These are phyloP conservation scores for Trichogramma pretiosum DNA, from an alignment of 1,140 invertebrate genomes.

Conservation along the genomic window DNA sequence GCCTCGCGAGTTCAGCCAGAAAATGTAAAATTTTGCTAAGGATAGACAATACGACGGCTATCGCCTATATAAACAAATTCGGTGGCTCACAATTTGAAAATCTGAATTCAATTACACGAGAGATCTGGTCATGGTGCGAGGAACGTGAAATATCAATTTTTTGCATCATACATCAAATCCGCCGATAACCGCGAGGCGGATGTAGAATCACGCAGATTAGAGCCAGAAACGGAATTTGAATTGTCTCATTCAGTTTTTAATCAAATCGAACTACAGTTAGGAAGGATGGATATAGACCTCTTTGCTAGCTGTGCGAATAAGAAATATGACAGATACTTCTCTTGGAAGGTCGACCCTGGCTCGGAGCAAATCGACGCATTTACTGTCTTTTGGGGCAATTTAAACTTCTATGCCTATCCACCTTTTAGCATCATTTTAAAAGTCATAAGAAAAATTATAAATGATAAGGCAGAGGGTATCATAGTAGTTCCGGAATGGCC, in stretches of 20 bases:
- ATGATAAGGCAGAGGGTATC: constrained; percentile 21
- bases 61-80: constrained; percentile 33
- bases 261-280: constrained; percentile 19
- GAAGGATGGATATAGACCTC: constrained; percentile 15
- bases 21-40: constrained; percentile 29
- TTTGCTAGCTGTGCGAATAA: constrained; percentile 20
- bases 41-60: constrained; percentile 35
- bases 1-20: constrained; percentile 24
- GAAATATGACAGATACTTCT: constrained; percentile 20
- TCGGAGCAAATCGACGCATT: constrained; percentile 10
- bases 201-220: constrained; percentile 17
- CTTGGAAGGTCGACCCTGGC: constrained; percentile 18
- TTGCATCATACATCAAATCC: constrained; percentile 28
- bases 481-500: constrained; percentile 31
- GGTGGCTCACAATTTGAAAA: constrained; percentile 25
- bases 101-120: constrained; percentile 21
- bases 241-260: constrained; percentile 9
- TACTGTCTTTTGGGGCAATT: background rate
- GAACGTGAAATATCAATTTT: background rate
- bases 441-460: constrained; percentile 21
- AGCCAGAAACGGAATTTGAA: constrained; percentile 24
- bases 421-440: constrained; percentile 10
- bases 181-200: constrained; percentile 25
- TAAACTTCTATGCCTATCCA: constrained; percentile 11
- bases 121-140: constrained; percentile 9